Base-by-base conservation (phyloP, 2,113 vertebrate species). In the Campylomormyrus tamandua region DNA sequence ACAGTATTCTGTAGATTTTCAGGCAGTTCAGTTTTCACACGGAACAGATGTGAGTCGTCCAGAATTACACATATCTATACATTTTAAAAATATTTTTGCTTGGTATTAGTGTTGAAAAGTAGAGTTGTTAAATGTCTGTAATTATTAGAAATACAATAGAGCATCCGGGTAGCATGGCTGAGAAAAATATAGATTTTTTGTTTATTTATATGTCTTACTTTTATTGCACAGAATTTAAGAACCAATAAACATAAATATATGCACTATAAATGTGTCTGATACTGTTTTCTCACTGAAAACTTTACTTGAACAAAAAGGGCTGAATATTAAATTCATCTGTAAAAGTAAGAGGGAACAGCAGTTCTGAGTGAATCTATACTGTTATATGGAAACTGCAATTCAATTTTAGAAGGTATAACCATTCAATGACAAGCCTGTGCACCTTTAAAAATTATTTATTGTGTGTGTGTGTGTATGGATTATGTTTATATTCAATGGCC, bases 201-300 rank as follows among this genome's bases (percentile, higher is more conserved):
- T 84, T 48, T n/a, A 24, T 83, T 83, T 83, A n/a, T 21, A n/a
- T 48, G 17, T 19, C 17, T 42, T n/a, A 77, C 35, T 77, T 42
- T 77, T 83, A 83, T 21, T 83, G 80, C 19, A 84, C 45, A 48
- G 83, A 48, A 84, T 84, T 46, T 42, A 48, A 17, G 19, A 84
- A 84, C 13, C 21, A 84, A 84, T 84, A 84, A 84, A 84, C 45
- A 42, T 77, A 80, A 80, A 84, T 46, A 84, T 84, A 39, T 84
- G 21, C 39, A 84, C 17, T n/a, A 11, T 84, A 45, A 84, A n/a
- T n/a, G 15, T 46, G 45, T 84, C 45, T 84, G 6, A 46, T n/a
- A 84, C 39, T 84, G 45, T 48, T 84, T 84, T 45, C 45, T 84
- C 19, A 48, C 21, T 19, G 74, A 35, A 80, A 80, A 39, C 17